Evolutionary conservation across 2,888 invertebrate species (phyloP).

Genomic region (Oligia strigilis): DNA sequence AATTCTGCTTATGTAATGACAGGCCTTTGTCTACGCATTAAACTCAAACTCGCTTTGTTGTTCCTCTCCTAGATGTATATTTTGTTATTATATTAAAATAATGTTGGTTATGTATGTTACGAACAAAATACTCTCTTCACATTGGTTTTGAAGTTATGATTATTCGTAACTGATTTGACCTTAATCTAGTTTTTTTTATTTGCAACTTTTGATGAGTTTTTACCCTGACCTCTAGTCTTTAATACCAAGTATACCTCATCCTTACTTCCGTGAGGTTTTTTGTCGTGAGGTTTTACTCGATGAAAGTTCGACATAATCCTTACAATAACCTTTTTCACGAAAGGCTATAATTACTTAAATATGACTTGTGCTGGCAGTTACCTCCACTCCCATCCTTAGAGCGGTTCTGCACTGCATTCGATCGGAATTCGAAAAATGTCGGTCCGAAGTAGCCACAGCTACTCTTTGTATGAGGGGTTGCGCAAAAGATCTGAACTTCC

Average conservation of each 20-base stretch:
- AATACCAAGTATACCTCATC: background rate
- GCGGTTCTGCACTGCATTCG: background rate
- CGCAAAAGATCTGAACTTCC: background rate
- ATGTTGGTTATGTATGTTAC: too few relatives aligned
- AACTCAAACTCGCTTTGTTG: slow-evolving; percentile 2
- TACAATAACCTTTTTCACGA: background rate
- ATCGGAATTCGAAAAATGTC: background rate
- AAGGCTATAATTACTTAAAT: background rate
- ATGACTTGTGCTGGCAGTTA: background rate
- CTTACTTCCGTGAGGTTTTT: background rate
- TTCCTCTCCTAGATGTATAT: background rate
- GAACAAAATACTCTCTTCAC: background rate
- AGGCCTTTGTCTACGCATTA: background rate
- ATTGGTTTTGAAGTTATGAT: background rate
- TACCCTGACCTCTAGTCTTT: background rate
- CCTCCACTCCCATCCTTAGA: background rate
- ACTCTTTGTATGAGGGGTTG: background rate
- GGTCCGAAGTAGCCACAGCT: background rate
- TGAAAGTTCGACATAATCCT: background rate
- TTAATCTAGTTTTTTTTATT: background rate
- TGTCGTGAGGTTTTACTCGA: background rate
- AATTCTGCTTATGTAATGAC: slow-evolving; percentile 15
- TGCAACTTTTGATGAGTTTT: background rate
- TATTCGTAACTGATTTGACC: background rate
- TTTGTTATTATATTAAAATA: background rate